Evolutionary conservation across 2,113 vertebrate genomes (phyloP).

Genomic region (Indicator maculatus): DNA sequence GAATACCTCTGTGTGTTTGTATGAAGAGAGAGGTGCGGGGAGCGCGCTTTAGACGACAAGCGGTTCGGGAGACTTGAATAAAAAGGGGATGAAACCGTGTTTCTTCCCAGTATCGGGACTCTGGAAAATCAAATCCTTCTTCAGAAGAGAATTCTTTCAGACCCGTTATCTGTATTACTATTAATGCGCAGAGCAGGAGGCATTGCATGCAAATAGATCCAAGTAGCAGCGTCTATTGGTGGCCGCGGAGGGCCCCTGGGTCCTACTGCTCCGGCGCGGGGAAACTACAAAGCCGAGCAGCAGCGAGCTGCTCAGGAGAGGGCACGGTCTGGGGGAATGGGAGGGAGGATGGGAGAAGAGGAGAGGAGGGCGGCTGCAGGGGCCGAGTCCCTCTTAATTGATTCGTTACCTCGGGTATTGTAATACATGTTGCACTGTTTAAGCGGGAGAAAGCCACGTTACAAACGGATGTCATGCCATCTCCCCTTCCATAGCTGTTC

Average conservation of each 20-base stretch:
- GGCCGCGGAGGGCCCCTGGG: conserved; percentile 82
- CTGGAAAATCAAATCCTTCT: conserved; percentile 77
- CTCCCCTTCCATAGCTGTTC: conserved; percentile 28
- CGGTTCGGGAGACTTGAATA: conserved; percentile 25
- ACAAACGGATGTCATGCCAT: conserved; percentile 36
- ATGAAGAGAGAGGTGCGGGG: background rate
- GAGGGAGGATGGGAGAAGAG: background rate
- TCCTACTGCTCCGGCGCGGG: conserved; percentile 83
- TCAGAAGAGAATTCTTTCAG: conserved; percentile 75
- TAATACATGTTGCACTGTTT: conserved; percentile 41
- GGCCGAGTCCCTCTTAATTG: conserved; percentile 58
- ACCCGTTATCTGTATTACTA: conserved; percentile 75
- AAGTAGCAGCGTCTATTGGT: conserved; percentile 79
- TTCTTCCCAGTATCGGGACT: conserved; percentile 62
- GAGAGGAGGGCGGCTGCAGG: background rate
- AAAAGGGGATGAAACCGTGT: conserved; percentile 9
- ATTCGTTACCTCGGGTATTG: conserved; percentile 72
- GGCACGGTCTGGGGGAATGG: background rate
- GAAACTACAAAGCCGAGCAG: conserved; percentile 67
- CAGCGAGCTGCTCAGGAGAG: conserved; percentile 45
- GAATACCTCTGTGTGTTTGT: background rate
- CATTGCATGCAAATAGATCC: conserved; percentile 83
- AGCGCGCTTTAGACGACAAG: conserved; percentile 27
- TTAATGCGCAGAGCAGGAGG: conserved; percentile 79
- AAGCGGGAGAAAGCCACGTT: background rate